Evolutionary conservation across 2,113 vertebrate genomes (phyloP), one percentile per base, ranked within the genome.

Genomic region (Colinus virginianus): DNA sequence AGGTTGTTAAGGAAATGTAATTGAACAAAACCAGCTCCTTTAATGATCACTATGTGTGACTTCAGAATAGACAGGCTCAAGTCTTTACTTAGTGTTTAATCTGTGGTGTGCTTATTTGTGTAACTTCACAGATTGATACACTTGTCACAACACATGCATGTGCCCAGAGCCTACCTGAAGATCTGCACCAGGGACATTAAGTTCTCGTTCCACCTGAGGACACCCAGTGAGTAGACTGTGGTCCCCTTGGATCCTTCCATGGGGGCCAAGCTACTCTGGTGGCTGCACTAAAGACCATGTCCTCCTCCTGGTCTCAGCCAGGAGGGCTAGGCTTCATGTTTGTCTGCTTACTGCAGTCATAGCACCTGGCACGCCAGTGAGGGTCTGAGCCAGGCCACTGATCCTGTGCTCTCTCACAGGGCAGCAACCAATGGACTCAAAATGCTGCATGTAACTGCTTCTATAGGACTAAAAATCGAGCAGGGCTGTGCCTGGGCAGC

Each of bases 21-120:
- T 13, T 48, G 48, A 94, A 89, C 36, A 79, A 90, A 90, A 38
- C 28, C 69, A 69, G 15, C 13, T 92, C 68, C 63, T 79, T 75
- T 40, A 83, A 26, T 8, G 25, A 66, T 10, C 51, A 26, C 63
- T 49, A 16, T 42, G 70, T 48, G 64, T 12, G 30, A 87, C 12
- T n/a, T 76, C 22, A 56, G 20, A 89, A 53, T 17, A 68, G 56
- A 64, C 13, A 5, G 19, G 21, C 53, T 51, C 49, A 53, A 36
- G 38, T 53, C 42, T 62, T 59, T 51, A 59, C 26, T 38, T 23
- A 36, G n/a, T 38, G 22, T 48, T 67, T 55, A 19, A 70, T 8
- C 34, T 30, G 21, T 8, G 7, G 42, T 46, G 78, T 78, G 28
- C 9, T 90, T 49, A 36, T 74, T 38, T 66, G 55, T 40, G 62